phyloP scores from a whole-genome alignment of 2,888 invertebrate genomes.

The Sesia apiformis region DNA sequence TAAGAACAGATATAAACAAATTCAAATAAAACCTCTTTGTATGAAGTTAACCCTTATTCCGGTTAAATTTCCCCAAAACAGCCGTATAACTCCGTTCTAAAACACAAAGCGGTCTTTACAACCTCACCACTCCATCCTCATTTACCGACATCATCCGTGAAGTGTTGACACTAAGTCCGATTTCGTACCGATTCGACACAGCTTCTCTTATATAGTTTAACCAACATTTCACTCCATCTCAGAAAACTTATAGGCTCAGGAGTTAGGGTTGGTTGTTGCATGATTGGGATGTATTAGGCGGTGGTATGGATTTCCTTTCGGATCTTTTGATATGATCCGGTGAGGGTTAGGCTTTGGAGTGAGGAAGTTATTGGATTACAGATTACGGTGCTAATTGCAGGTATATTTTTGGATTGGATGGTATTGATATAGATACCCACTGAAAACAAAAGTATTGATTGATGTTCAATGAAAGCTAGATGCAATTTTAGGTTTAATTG shows the following conservation, averaged over 20 bases:
- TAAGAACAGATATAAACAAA: not conserved
- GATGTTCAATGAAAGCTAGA: too few relatives aligned
- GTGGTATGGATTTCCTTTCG: slow-evolving; percentile 13
- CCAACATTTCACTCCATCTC: slow-evolving; percentile 15
- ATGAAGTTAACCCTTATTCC: slow-evolving; percentile 4
- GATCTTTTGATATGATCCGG: slow-evolving; percentile 35
- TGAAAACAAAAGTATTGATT: too few relatives aligned
- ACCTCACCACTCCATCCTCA: slow-evolving; percentile 28
- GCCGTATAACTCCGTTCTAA: slow-evolving; percentile 25
- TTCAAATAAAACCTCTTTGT: not conserved
- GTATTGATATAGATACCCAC: too few relatives aligned
- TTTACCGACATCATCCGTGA: slow-evolving; percentile 45
- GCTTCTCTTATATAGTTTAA: slow-evolving; percentile 46
- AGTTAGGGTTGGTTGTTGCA: slow-evolving; percentile 20
- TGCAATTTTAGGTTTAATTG: too few relatives aligned
- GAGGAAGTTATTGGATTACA: slow-evolving; percentile 15
- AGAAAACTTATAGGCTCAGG: slow-evolving; percentile 6
- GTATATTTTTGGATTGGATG: not conserved
- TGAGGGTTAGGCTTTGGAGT: not conserved
- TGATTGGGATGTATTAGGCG: slow-evolving; percentile 1
- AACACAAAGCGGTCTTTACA: slow-evolving; percentile 36
- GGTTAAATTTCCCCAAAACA: slow-evolving; percentile 13
- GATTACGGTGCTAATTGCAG: not conserved
- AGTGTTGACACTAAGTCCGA: slow-evolving; percentile 70
- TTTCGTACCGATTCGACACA: slow-evolving; percentile 57